Conservation (phyloP, 2,888 invertebrate genomes). For the Mycogona germanica region DNA sequence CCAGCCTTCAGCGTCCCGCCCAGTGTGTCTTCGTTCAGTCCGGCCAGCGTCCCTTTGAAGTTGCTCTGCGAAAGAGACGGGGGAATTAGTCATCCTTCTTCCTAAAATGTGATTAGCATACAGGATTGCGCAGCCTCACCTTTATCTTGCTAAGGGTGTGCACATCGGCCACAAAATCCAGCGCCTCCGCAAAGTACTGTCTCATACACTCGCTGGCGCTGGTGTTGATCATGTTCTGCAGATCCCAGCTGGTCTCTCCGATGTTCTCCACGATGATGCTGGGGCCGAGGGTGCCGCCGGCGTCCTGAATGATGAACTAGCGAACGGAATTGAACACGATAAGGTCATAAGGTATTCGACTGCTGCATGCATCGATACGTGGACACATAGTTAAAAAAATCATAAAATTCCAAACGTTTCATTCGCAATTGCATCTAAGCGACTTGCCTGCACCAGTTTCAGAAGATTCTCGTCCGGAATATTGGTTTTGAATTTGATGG, state of each 20-base stretch:
- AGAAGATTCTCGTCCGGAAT: slow-evolving; percentile 92
- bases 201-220: slow-evolving; percentile 91
- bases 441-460: slow-evolving; percentile 67
- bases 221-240: slow-evolving; percentile 39
- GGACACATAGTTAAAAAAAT: neutral
- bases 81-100: neutral
- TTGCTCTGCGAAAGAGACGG: slow-evolving; percentile 43
- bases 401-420: neutral
- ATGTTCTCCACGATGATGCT: slow-evolving; percentile 52
- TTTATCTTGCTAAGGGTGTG: slow-evolving; percentile 94
- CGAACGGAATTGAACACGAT: slow-evolving; percentile 2
- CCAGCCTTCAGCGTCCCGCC: slow-evolving; percentile 95
- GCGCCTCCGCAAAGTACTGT: slow-evolving; percentile 77
- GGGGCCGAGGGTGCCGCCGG: slow-evolving; percentile 75
- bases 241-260: slow-evolving; percentile 16
- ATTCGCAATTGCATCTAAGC: neutral
- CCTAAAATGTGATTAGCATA: neutral
- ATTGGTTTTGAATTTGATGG: slow-evolving; percentile 85
- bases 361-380: too few relatives aligned
- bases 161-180: slow-evolving; percentile 91
- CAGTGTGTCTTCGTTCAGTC: slow-evolving; percentile 87
- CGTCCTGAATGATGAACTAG: slow-evolving; percentile 48
- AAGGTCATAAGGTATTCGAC: neutral
- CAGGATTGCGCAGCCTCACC: slow-evolving; percentile 46
- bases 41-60: slow-evolving; percentile 48